These are phyloP conservation scores for Omphaloscelis lunosa DNA, from an alignment of 2,888 invertebrate genomes.

Conservation along the genomic window DNA sequence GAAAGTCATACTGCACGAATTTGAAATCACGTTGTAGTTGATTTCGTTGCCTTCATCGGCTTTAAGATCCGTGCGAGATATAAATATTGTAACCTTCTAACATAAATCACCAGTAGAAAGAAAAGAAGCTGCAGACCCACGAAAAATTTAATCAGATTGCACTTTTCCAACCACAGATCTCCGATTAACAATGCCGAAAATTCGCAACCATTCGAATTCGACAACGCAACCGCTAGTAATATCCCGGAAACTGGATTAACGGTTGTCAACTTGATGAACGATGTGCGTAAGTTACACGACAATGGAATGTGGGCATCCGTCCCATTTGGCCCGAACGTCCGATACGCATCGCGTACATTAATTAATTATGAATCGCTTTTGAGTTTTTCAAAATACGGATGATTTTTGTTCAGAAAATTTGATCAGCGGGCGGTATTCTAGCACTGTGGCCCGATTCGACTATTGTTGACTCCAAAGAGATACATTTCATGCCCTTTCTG, in stretches of 20 bases:
- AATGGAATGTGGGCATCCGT: constrained; percentile 88
- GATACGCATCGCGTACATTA: constrained; percentile 82
- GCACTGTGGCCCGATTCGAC: constrained; percentile 59
- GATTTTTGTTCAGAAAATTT: constrained; percentile 57
- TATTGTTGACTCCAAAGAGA: constrained; percentile 60
- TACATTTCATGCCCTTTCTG: constrained; percentile 57
- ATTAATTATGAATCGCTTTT: constrained; percentile 85
- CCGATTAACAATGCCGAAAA: constrained; percentile 37
- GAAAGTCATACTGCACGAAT: not conserved
- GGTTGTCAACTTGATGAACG: constrained; percentile 90
- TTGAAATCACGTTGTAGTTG: not conserved
- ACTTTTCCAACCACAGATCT: constrained; percentile 13
- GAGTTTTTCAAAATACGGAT: constrained; percentile 67
- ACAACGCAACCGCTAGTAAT: constrained; percentile 72
- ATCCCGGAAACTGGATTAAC: constrained; percentile 90
- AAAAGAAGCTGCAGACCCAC: not conserved
- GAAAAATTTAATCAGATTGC: not conserved
- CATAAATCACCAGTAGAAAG: not conserved
- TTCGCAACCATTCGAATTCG: constrained; percentile 35
- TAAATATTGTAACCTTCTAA: too few species aligned
- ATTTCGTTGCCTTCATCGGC: not conserved
- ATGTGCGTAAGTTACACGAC: constrained; percentile 89
- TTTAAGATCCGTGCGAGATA: too few species aligned
- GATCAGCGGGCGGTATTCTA: constrained; percentile 65
- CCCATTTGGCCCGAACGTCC: constrained; percentile 81